phyloP scores from a whole-genome alignment of 2,797 vertebrate genomes.

The Lerista edwardsae region DNA sequence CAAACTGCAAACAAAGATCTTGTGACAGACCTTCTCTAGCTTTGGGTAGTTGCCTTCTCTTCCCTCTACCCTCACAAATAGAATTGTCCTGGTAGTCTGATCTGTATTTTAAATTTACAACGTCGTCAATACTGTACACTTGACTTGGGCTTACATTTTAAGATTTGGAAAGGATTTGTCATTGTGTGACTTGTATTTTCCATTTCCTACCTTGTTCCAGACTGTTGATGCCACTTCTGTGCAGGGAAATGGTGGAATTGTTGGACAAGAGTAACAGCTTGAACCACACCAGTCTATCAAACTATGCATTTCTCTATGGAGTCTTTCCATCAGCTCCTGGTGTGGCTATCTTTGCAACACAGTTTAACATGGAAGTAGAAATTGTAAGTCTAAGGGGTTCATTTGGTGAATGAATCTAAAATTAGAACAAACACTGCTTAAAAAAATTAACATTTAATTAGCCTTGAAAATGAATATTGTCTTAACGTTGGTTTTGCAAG shows the following conservation, averaged over 20 bases:
- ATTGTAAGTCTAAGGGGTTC: conserved; percentile 84
- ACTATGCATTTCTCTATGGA: conserved; percentile 97
- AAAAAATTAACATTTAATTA: conserved; percentile 34
- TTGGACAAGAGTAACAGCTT: conserved; percentile 81
- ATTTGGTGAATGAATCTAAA: conserved; percentile 10
- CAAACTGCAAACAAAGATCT: too few relatives aligned
- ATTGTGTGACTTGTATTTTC: conserved; percentile 9
- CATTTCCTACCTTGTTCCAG: conserved; percentile 74
- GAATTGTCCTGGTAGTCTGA: too few relatives aligned
- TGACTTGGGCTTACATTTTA: neutral
- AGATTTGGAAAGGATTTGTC: conserved; percentile 1
- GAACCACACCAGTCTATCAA: conserved; percentile 94
- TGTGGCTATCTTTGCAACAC: conserved; percentile 95
- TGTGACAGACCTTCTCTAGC: too few relatives aligned
- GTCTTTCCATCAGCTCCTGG: conserved; percentile 96
- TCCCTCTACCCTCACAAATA: too few relatives aligned
- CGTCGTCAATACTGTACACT: neutral
- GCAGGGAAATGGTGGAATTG: conserved; percentile 94
- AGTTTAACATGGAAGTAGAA: conserved; percentile 96
- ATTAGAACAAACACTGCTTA: neutral
- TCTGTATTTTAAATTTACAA: too few relatives aligned
- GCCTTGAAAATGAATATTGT: too few relatives aligned
- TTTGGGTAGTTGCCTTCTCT: too few relatives aligned
- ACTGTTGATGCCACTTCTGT: conserved; percentile 92
- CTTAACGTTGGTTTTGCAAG: too few relatives aligned